Base-by-base conservation (phyloP, 2,888 invertebrate genomes). In the Leptinotarsa rubiginosa region DNA sequence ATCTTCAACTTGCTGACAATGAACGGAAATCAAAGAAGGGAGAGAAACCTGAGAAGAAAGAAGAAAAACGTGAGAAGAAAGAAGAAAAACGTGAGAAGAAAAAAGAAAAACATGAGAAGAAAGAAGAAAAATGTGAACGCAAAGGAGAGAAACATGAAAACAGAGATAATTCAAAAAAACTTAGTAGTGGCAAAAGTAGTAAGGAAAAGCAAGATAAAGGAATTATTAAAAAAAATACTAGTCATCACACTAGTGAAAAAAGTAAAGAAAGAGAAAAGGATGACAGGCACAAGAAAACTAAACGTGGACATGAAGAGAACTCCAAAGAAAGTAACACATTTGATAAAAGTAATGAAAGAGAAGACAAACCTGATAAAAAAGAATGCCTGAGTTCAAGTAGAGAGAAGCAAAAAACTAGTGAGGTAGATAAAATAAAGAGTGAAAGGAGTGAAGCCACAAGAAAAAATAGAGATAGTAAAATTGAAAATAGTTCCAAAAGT, bases 401-500 rank as follows among this genome's bases (percentile, higher is more conserved):
- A 65, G 64, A 70, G 59, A 72, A 69, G n/a, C n/a, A 47, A 41
- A 75, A 47, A 64, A n/a, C 4, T 22, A 74, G 15, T 4, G 22
- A 56, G 13, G 56, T 65, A 69, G 54, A 66, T n/a, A 25, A 62
- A 62, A 4, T 62, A n/a, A 62, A 41, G n/a, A 31, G 18, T 2
- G 62, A 68, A 13, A 65, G 10, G 47, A 65, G 54, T 52, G 59
- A 66, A 54, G 65, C 31, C 12, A 65, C 49, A n/a, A 50, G 18
- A 41, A 65, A 54, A 41, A 31, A 18, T 47, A 65, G 54, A 65
- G 65, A 52, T 47, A 52, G 65, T 47, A 65, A 31, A 65, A 65
- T 65, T 12, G 41, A 41, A 47, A 52, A 16, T 64, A 49, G 59
- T n/a, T 83, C 83, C 77, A 83, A 85, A 78, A 85, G 85, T 74